phyloP scores from a whole-genome alignment of 2,113 vertebrate species.

The Thymallus thymallus region DNA sequence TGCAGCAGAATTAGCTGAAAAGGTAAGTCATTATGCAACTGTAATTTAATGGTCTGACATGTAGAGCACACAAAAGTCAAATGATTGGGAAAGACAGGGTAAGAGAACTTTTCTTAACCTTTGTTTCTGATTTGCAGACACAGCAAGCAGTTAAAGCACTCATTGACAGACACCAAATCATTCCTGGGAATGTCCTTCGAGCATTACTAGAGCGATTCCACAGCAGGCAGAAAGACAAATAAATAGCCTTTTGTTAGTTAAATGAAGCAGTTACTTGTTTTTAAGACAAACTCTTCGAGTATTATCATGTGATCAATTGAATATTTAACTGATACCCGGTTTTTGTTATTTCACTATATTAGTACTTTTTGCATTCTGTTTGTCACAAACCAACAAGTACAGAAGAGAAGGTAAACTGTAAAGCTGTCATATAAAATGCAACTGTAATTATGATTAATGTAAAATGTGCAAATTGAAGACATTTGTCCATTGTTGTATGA shows the following conservation, averaged over 20 bases:
- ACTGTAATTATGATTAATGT: conserved; percentile 20
- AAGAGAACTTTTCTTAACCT: not conserved
- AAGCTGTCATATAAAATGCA: not conserved
- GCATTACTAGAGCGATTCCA: conserved; percentile 87
- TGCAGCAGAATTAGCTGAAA: conserved; percentile 84
- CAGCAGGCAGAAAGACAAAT: conserved; percentile 71
- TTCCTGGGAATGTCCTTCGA: conserved; percentile 90
- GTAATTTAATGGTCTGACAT: not conserved
- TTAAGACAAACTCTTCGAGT: not conserved
- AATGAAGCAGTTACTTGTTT: too few relatives aligned
- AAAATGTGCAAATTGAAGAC: conserved; percentile 17
- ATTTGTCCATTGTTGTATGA: conserved; percentile 7
- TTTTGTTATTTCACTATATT: too few relatives aligned
- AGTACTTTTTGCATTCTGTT: too few relatives aligned
- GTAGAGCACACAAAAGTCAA: not conserved
- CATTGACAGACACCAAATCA: conserved; percentile 89
- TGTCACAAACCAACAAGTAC: conserved; percentile 12
- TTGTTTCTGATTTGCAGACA: conserved; percentile 71
- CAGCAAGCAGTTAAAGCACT: conserved; percentile 85
- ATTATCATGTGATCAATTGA: not conserved
- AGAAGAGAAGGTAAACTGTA: not conserved
- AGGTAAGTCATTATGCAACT: conserved; percentile 69
- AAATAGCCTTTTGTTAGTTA: conserved; percentile 17
- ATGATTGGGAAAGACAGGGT: not conserved
- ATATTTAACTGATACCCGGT: not conserved